phyloP scores from a whole-genome alignment of 2,888 invertebrate genomes.

The Thumatha senex region DNA sequence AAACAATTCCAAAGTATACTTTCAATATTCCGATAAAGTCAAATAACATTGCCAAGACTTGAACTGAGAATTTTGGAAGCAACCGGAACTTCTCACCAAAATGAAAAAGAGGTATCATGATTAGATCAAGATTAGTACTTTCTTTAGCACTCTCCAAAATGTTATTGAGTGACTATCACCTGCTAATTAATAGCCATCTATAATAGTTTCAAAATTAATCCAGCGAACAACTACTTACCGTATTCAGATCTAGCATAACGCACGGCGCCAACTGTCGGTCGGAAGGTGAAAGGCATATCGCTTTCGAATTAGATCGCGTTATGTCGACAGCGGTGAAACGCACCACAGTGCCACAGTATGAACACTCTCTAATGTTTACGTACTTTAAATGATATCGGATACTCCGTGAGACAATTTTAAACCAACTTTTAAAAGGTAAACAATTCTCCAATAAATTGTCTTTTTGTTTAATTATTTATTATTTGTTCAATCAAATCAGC shows the following conservation, averaged over 20 bases:
- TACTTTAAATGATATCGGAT: conserved; percentile 39
- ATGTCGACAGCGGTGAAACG: conserved; percentile 72
- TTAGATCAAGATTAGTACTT: too few relatives aligned
- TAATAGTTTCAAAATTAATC: conserved; percentile 4
- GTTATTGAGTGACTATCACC: not conserved
- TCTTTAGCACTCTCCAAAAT: too few relatives aligned
- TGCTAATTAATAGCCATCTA: not conserved
- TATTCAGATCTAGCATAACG: conserved; percentile 45
- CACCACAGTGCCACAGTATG: conserved; percentile 23
- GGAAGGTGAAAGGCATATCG: conserved; percentile 81
- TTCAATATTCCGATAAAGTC: too few relatives aligned
- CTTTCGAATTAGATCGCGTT: conserved; percentile 81
- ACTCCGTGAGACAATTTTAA: conserved; percentile 15
- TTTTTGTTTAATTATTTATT: too few relatives aligned
- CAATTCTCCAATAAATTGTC: too few relatives aligned
- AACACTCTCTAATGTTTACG: conserved; percentile 51
- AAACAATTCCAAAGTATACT: too few relatives aligned
- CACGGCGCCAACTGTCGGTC: conserved; percentile 50
- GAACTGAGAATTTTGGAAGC: too few relatives aligned
- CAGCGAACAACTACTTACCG: conserved; percentile 20
- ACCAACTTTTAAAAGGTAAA: too few relatives aligned
- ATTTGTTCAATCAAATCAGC: too few relatives aligned
- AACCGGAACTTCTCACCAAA: too few relatives aligned
- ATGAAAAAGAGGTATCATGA: too few relatives aligned
- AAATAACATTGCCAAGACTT: too few relatives aligned